These are phyloP conservation scores for Diarsia mendica DNA, from an alignment of 2,888 invertebrate genomes.

Conservation along the genomic window DNA sequence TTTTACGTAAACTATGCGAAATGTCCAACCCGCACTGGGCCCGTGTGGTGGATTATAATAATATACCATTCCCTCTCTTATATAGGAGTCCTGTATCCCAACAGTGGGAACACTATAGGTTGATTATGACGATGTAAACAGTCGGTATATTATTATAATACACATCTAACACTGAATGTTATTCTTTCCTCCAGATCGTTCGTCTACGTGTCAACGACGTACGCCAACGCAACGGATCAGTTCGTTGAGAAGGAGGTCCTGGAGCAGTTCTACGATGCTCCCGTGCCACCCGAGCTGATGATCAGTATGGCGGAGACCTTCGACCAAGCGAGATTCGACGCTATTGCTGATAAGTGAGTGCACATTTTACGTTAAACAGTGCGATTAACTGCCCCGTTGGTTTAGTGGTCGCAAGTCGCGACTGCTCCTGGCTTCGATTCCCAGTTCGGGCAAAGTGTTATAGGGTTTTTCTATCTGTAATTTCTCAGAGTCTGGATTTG, in stretches of 20 bases:
- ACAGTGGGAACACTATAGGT: too few species aligned
- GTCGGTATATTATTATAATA: background rate
- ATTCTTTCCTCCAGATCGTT: conserved; percentile 52
- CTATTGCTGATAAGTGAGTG: conserved; percentile 37
- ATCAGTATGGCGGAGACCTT: conserved; percentile 57
- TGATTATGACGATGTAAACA: too few species aligned
- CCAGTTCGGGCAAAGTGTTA: background rate
- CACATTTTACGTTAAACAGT: background rate
- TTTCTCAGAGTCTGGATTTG: background rate
- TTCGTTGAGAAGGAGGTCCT: conserved; percentile 42
- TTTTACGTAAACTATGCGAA: background rate
- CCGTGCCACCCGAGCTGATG: conserved; percentile 51
- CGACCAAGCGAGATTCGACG: conserved; percentile 19
- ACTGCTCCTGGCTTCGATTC: background rate
- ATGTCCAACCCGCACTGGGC: too few species aligned
- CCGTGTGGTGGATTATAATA: too few species aligned
- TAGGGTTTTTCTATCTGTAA: background rate
- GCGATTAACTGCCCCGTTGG: background rate
- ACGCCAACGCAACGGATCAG: conserved; percentile 56
- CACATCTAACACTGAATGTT: background rate
- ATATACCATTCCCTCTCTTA: too few species aligned
- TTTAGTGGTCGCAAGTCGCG: too few species aligned
- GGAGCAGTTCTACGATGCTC: conserved; percentile 59
- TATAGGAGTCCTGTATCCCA: too few species aligned
- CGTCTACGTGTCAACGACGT: conserved; percentile 67